These are phyloP conservation scores for Gadopsis marmoratus DNA, from an alignment of 2,797 vertebrate genomes.

Conservation along the genomic window DNA sequence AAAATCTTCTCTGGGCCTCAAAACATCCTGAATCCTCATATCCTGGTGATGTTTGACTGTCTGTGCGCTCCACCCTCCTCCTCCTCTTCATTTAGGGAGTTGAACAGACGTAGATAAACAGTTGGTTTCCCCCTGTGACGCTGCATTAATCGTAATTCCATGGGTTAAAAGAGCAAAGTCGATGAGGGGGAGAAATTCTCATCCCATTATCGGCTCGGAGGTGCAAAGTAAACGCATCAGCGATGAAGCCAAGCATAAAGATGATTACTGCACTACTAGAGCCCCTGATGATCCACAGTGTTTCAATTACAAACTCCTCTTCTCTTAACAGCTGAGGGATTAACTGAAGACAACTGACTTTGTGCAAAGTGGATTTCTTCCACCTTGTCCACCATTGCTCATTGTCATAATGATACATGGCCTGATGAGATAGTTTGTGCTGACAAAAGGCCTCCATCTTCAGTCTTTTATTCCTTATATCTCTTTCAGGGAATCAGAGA, in stretches of 20 bases:
- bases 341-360: conserved; percentile 53
- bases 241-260: conserved; percentile 75
- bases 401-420: conserved; percentile 86
- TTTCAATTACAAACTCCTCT: conserved; percentile 70
- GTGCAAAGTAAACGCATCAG: conserved; percentile 75
- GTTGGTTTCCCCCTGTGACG: conserved; percentile 45
- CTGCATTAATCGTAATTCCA: conserved; percentile 72
- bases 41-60: not conserved
- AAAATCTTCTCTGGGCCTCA: not conserved
- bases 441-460: conserved; percentile 82
- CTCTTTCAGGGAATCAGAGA: conserved; percentile 84
- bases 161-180: conserved; percentile 74
- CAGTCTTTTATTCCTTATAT: conserved; percentile 83
- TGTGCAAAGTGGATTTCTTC: conserved; percentile 63
- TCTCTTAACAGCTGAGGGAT: conserved; percentile 66
- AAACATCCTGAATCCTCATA: not conserved
- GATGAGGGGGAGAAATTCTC: conserved; percentile 70
- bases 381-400: conserved; percentile 72
- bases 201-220: conserved; percentile 72
- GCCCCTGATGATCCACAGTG: conserved; percentile 56
- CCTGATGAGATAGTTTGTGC: conserved; percentile 79
- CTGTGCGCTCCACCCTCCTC: not conserved
- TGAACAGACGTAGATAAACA: conserved; percentile 67
- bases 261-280: conserved; percentile 70
- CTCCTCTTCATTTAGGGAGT: conserved; percentile 45